Base-by-base conservation (phyloP, 2,888 invertebrate species). In the Apotomis capreana region DNA sequence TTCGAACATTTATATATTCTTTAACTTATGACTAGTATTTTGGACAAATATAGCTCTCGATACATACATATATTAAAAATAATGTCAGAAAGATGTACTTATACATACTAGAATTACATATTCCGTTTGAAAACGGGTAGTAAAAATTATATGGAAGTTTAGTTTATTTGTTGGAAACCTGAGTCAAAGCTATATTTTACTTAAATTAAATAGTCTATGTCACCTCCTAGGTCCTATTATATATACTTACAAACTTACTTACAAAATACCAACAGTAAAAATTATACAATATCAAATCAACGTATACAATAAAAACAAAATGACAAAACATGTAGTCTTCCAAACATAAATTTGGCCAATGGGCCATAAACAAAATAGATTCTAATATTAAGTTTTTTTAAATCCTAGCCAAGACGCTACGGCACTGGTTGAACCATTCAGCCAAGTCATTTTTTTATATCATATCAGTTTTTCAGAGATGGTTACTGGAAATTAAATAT, bases 191-290 rank as follows among this genome's bases (percentile, higher is more conserved):
- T 49, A 49, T 10, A 49, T 36, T 36, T 8, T 15, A n/a, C n/a
- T 44, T 54, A 65, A 64, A 40, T 40, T 26, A 44, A 44, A 37
- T 36, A 49, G 60, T 69, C 54, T 59, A 84, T 81, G 88, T 88
- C 89, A 89, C 88, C 89, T 86, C 84, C 88, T 88, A 88, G 85
- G 79, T 70, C 75, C 78, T 76, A 74, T 26, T 60, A 67, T 78
- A 76, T 71, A 76, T 57, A 75, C 40, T 74, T 76, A 74, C 74
- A 73, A 74, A 65, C 26, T 70, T 68, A 69, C 70, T 75, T 64
- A 74, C 40, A 70, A 68, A 76, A 75, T 74, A 68, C 65, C 69
- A 51, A 68, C 15, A 75, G 76, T 76, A 80, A 75, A 71, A 75
- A 69, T 26, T 26, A 26, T 75, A 77, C 72, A 40, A 40, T 6